Conservation (phyloP, 2,113 vertebrate genomes). For the Myotis yumanensis region DNA sequence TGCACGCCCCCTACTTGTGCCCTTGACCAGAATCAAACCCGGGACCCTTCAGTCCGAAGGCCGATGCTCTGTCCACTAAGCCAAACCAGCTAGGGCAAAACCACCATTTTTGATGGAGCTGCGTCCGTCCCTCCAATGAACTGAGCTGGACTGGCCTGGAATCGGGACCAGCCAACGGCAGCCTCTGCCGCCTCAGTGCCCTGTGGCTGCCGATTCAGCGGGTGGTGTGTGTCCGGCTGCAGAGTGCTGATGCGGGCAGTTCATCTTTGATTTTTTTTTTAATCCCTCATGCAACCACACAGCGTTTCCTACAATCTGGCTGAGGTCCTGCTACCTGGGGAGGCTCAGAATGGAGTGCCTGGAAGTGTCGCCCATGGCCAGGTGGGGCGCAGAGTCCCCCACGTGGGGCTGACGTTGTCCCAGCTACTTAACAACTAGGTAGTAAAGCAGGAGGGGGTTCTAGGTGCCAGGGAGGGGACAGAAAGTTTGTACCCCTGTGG, state of each 20-base stretch:
- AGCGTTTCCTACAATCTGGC: constrained; percentile 64
- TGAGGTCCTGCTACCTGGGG: not conserved
- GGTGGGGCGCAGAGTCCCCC: not conserved
- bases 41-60: no score
- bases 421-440: no score
- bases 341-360: constrained; percentile 22
- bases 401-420: not conserved
- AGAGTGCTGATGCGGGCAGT: constrained; percentile 78
- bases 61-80: no score
- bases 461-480: not conserved
- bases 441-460: not conserved
- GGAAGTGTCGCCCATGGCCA: not conserved
- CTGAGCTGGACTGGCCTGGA: constrained; percentile 22
- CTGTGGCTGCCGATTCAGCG: constrained; percentile 75
- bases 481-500: not conserved
- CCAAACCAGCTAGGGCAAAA: no score
- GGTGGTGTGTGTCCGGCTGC: constrained; percentile 55
- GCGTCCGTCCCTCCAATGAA: not conserved
- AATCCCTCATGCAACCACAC: constrained; percentile 51
- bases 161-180: not conserved
- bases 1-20: no score
- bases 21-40: no score
- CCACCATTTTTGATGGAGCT: not conserved
- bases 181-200: constrained; percentile 59
- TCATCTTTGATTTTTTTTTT: constrained; percentile 60